Evolutionary conservation across 1,140 invertebrate species (phyloP).

Genomic region (Spodoptera frugiperda): DNA sequence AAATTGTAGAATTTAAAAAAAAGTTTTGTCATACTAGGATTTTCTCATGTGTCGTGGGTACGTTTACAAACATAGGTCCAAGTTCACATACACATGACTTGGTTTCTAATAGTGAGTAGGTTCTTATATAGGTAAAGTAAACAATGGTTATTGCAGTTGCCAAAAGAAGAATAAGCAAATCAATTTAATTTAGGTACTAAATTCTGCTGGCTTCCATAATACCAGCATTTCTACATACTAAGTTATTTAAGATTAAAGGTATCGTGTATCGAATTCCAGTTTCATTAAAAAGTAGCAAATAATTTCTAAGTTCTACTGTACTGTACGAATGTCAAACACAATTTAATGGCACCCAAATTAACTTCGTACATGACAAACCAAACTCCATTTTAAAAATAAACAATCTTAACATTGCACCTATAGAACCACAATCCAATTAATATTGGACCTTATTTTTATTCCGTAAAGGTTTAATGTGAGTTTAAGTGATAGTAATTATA

Average conservation of each 20-base stretch:
- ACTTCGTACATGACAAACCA: conserved; percentile 24
- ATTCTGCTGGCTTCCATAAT: no score
- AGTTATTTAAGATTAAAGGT: no score
- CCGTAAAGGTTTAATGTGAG: neutral
- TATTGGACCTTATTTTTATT: conserved; percentile 22
- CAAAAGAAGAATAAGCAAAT: no score
- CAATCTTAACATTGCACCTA: neutral
- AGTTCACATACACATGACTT: neutral
- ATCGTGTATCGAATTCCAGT: neutral
- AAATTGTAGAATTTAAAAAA: no score
- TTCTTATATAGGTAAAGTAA: no score
- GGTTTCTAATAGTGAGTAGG: no score
- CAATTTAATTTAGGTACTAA: no score
- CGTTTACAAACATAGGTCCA: neutral
- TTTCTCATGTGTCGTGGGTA: neutral
- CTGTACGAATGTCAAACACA: neutral
- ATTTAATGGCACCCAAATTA: conserved; percentile 12
- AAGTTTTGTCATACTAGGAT: no score
- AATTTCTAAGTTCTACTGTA: neutral
- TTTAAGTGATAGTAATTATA: neutral
- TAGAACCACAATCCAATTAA: neutral
- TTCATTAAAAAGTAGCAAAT: neutral
- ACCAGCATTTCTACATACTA: no score
- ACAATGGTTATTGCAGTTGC: no score
- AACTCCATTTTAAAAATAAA: neutral